These are phyloP conservation scores for Poeciliopsis occidentalis DNA, from an alignment of 2,113 vertebrate genomes.

Conservation along the genomic window DNA sequence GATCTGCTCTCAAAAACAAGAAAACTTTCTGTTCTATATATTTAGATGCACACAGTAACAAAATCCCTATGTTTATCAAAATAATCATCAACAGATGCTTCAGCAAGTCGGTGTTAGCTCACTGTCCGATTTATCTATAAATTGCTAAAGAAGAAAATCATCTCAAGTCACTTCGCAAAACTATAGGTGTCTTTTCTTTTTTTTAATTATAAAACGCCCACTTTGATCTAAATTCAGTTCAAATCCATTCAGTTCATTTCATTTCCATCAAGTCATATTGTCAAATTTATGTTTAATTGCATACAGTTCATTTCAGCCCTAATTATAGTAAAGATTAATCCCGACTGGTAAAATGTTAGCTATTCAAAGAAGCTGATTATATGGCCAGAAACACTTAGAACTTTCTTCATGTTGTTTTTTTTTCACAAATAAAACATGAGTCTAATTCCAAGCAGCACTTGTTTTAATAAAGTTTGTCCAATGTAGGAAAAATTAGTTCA, in stretches of 20 bases:
- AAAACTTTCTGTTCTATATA: neutral
- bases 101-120: neutral
- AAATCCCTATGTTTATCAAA: neutral
- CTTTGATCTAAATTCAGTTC: neutral
- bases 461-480: neutral
- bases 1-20: conserved; percentile 1
- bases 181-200: too few relatives aligned
- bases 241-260: neutral
- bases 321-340: neutral
- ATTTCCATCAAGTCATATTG: neutral
- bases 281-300: neutral
- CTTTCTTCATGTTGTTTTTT: neutral
- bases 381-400: neutral
- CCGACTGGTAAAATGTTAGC: neutral
- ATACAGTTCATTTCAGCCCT: neutral
- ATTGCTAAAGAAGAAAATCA: neutral
- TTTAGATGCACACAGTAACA: neutral
- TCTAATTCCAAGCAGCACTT: too few relatives aligned
- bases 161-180: neutral
- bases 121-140: neutral
- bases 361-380: neutral
- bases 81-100: neutral
- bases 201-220: neutral
- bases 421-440: neutral
- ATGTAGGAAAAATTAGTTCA: neutral